Evolutionary conservation across 2,113 vertebrate genomes (phyloP), one percentile per base, ranked within the genome.

Genomic region (Salvelinus namaycush): DNA sequence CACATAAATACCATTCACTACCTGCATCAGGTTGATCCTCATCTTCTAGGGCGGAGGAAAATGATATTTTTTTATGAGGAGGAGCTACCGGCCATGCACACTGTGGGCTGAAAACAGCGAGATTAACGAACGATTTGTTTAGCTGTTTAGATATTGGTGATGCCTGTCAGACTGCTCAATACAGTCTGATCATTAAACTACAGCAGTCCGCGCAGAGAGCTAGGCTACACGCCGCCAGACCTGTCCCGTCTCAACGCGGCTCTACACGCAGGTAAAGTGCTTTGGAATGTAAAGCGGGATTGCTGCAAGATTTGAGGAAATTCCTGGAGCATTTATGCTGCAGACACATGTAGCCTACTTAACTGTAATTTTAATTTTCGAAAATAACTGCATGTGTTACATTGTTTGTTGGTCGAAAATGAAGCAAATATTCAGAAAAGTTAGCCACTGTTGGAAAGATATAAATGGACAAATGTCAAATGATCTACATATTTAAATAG

Each of bases 211-310:
- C n/a, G 22, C 66, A 82, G 68, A 87, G 74, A 60, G 83, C 82
- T 49, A 31, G 68, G 44, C 34, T 29, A 48, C 24, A 54, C 59
- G 68, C 67, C 72, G 3, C 73, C 79, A 13, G 75, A 13, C 82
- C 73, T 18, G 76, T 9, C 24, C 44, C 12, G 20, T 54, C 5
- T 18, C 16, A 54, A 54, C 3, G 4, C 11, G 9, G 11, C 34
- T 1, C 34, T n/a, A 24, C 72, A 70, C 75, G 73, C 90, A 93
- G 93, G 93, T 94, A 92, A 91, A 88, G 82, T 70, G 73, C 11
- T 83, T 82, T 87, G 90, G 93, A 93, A 93, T 93, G 92, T 68
- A 14, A 48, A 83, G 75, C 84, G 87, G 26, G 84, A 88, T 90
- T 91, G 86, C 80, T 88, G 86, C 88, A 92, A 87, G 84, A 88